A percentile compares a stretch with the other conserved stretches of the same genome.
Conservation (phyloP, 2,797 vertebrate genomes). For the Rhinophrynus dorsalis region DNA sequence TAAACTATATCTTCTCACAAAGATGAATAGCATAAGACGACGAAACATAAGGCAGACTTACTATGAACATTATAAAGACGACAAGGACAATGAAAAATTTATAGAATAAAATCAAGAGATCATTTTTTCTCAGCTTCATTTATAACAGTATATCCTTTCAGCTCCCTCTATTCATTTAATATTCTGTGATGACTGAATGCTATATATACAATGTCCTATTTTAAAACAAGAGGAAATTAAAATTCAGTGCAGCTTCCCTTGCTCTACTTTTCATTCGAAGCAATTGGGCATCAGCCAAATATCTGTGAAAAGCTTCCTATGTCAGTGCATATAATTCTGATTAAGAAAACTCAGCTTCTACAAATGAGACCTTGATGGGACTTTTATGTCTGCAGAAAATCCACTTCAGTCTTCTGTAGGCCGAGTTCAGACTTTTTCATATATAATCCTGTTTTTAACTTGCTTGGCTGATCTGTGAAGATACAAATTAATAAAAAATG, state of each 20-base stretch:
- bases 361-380: constrained; percentile 54
- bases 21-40: background rate
- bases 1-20: background rate
- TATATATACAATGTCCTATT: constrained; percentile 55
- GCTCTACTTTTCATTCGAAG: constrained; percentile 56
- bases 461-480: background rate
- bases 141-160: constrained; percentile 38
- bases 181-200: constrained; percentile 40
- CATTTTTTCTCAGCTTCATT: background rate
- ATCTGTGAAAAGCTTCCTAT: constrained; percentile 56
- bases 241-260: constrained; percentile 51
- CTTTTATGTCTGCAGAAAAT: constrained; percentile 51
- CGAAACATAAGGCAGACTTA: background rate
- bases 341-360: constrained; percentile 51
- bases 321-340: constrained; percentile 50
- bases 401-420: constrained; percentile 36
- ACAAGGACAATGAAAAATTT: background rate
- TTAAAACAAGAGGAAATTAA: constrained; percentile 62
- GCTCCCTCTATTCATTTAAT: background rate
- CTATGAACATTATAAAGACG: background rate
- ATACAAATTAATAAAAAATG: constrained; percentile 5
- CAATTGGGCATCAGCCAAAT: constrained; percentile 54
- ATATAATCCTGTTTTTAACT: constrained; percentile 8
- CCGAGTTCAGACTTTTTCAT: constrained; percentile 28
- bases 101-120: background rate